Base-by-base conservation (phyloP, 2,888 invertebrate genomes). In the Lobophora halterata region DNA sequence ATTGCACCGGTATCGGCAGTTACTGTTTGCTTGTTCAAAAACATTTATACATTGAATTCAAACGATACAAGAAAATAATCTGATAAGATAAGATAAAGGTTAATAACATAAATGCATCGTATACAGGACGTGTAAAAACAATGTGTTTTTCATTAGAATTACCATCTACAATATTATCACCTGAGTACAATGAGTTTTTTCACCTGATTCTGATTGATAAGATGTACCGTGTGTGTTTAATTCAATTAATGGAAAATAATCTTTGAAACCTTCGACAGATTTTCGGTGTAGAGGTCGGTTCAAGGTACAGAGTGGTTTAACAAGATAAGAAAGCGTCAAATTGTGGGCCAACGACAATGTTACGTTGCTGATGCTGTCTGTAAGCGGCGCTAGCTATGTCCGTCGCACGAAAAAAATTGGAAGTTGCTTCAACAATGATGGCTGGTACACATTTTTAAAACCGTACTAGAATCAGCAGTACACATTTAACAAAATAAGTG, bases 291-390 rank as follows among this genome's bases (percentile, higher is more conserved):
- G 55, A 61, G 62, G 63, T 65, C 61, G 60, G 59, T 61, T 64
- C 58, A 64, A 65, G 61, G 57, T 57, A 62, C 53, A 40, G 49
- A 61, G 64, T 61, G 54, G 61, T 65, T 55, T 47, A 58, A 57
- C 61, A 42, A 64, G 52, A 69, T 69, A 68, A 69, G 67, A 70
- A 70, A 74, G 65, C 64, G 61, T 63, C 59, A 65, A 66, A 62
- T 63, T 56, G 60, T 55, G 42, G 52, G 55, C 58, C 49, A 58
- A 54, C 58, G 59, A 50, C 51, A 26, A 37, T 33, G 42, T 36
- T n/a, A n/a, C n/a, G n/a, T n/a, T n/a, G n/a, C n/a, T n/a, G n/a
- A n/a, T n/a, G n/a, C n/a, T n/a, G n/a, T n/a, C n/a, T n/a, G n/a
- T n/a, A n/a, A n/a, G n/a, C n/a, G n/a, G n/a, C n/a, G n/a, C 30